Evolutionary conservation across 2,888 invertebrate genomes (phyloP).

Genomic region (Agrochola litura): DNA sequence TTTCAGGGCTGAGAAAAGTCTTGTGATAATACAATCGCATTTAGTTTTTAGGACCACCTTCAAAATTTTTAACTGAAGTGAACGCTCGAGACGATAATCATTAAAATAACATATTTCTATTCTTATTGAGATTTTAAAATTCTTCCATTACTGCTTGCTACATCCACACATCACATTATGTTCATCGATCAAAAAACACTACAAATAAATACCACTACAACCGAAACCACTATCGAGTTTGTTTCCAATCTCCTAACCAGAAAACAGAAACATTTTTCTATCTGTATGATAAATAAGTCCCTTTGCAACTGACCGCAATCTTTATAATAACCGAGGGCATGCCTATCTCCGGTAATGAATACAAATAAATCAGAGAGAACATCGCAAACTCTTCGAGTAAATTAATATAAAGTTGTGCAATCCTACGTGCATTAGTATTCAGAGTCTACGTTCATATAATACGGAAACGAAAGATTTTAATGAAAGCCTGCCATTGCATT

Average conservation of each 20-base stretch:
- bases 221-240: conserved; percentile 33
- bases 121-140: neutral
- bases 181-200: neutral
- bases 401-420: conserved; percentile 89
- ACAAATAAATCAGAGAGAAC: conserved; percentile 85
- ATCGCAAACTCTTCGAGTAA: conserved; percentile 86
- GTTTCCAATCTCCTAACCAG: conserved; percentile 44
- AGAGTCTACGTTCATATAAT: conserved; percentile 85
- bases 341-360: conserved; percentile 80
- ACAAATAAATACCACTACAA: neutral
- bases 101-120: neutral
- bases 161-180: neutral
- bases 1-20: conserved; percentile 18
- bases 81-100: neutral
- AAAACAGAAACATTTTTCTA: conserved; percentile 69
- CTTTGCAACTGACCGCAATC: conserved; percentile 73
- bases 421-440: conserved; percentile 87
- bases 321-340: conserved; percentile 67
- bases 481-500: conserved; percentile 81
- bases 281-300: conserved; percentile 76
- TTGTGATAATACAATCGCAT: conserved; percentile 6
- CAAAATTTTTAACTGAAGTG: neutral
- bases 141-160: neutral
- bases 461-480: conserved; percentile 88
- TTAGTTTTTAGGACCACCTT: conserved; percentile 9